These are phyloP conservation scores for Orbicella faveolata DNA, from an alignment of 64 coral and sea anemone genomes.

Conservation along the genomic window DNA sequence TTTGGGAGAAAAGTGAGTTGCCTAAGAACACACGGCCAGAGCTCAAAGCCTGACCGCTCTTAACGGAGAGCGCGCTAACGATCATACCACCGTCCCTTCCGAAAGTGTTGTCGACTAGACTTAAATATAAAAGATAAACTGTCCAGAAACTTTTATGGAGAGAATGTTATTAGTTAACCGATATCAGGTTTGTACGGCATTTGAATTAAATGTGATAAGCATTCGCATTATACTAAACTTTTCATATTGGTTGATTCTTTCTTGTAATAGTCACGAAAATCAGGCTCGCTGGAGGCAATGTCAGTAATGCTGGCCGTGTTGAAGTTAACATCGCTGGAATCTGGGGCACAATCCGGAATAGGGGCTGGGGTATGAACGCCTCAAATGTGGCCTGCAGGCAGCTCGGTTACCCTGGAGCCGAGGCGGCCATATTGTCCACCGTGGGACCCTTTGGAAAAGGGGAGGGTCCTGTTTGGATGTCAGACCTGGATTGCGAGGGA, in stretches of 20 bases:
- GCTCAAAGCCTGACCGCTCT: no score
- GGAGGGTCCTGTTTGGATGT: constrained; percentile 59
- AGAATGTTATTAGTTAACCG: no score
- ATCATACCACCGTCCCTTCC: no score
- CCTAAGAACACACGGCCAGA: no score
- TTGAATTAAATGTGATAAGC: neutral
- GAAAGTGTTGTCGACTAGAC: no score
- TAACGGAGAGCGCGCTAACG: no score
- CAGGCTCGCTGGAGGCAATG: constrained; percentile 42
- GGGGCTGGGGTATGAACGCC: neutral
- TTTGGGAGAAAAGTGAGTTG: no score
- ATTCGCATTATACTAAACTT: neutral
- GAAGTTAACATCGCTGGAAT: constrained; percentile 53
- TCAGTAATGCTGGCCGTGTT: constrained; percentile 23
- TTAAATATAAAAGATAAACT: no score
- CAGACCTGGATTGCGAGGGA: constrained; percentile 40
- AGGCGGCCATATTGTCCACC: constrained; percentile 9
- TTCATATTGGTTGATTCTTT: neutral
- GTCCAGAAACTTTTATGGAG: no score
- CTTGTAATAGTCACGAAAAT: constrained; percentile 22
- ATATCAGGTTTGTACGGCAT: no score
- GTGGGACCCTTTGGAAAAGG: constrained; percentile 46
- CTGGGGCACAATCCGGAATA: constrained; percentile 61
- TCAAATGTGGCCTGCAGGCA: constrained; percentile 54
- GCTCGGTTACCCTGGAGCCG: constrained; percentile 36